Evolutionary conservation across 2,113 vertebrate genomes (phyloP).

Genomic region (Crotophaga sulcirostris): DNA sequence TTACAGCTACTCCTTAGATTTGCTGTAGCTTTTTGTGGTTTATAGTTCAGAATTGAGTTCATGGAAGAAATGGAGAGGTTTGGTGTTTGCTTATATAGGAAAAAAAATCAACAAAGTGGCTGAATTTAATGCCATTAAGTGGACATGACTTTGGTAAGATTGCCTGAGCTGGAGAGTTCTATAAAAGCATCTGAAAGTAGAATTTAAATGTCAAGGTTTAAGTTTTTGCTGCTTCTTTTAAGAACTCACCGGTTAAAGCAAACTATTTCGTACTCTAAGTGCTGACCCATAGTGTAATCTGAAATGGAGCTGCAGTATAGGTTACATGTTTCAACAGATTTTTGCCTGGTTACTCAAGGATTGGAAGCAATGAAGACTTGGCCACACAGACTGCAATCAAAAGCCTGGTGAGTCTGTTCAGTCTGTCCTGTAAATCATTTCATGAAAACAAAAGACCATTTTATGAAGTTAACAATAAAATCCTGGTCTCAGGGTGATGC

Average conservation of each 20-base stretch:
- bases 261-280: neutral
- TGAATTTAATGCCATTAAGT: neutral
- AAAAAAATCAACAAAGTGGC: neutral
- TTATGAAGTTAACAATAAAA: constrained; percentile 11
- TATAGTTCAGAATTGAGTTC: neutral
- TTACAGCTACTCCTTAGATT: neutral
- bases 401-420: neutral
- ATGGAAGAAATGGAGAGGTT: neutral
- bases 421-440: neutral
- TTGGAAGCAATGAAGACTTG: neutral
- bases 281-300: neutral
- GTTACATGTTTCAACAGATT: neutral
- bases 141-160: neutral
- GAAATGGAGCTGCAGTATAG: neutral
- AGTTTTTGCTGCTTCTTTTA: neutral
- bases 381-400: neutral
- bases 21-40: neutral
- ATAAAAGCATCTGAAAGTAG: neutral
- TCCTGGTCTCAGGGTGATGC: neutral
- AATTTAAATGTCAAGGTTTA: neutral
- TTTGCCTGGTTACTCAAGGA: neutral
- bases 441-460: neutral
- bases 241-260: neutral
- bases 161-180: neutral
- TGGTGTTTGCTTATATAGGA: neutral